These are phyloP conservation scores for Callipepla californica DNA, from an alignment of 2,113 vertebrate species.

Conservation along the genomic window DNA sequence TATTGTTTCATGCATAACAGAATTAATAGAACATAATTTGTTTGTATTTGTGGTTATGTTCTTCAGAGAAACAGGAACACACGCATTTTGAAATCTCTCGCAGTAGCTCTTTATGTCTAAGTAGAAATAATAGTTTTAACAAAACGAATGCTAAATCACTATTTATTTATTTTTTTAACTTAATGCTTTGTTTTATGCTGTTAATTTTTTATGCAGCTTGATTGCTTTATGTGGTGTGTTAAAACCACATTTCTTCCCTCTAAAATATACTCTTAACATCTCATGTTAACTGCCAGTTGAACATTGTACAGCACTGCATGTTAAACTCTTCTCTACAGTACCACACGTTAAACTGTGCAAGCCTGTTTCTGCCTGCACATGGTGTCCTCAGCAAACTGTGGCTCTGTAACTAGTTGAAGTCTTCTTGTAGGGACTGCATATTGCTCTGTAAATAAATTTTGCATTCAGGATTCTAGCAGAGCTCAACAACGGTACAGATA, in stretches of 20 bases:
- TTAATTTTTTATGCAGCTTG: background rate
- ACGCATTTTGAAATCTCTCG: background rate
- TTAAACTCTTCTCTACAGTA: background rate
- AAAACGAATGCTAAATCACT: background rate
- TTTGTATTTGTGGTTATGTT: background rate
- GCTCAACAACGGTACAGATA: rapidly evolving
- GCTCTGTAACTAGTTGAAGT: background rate
- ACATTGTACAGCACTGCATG: rapidly evolving
- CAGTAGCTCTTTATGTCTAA: background rate
- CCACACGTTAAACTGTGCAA: rapidly evolving
- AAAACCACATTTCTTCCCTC: background rate
- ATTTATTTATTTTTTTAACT: background rate
- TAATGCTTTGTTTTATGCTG: background rate
- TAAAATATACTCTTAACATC: background rate
- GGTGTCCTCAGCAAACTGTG: background rate
- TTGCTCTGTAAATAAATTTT: background rate
- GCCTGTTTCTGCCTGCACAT: background rate
- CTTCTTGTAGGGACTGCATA: background rate
- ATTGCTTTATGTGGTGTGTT: background rate
- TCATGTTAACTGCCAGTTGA: background rate
- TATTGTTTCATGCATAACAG: background rate
- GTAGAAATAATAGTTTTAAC: background rate
- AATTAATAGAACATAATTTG: background rate
- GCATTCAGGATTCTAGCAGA: background rate
- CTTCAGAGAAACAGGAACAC: background rate